Percentiles rank a stretch among this genome's conserved stretches.
Conservation (phyloP, 2,797 vertebrate genomes). For the Hoplostethus mediterraneus region DNA sequence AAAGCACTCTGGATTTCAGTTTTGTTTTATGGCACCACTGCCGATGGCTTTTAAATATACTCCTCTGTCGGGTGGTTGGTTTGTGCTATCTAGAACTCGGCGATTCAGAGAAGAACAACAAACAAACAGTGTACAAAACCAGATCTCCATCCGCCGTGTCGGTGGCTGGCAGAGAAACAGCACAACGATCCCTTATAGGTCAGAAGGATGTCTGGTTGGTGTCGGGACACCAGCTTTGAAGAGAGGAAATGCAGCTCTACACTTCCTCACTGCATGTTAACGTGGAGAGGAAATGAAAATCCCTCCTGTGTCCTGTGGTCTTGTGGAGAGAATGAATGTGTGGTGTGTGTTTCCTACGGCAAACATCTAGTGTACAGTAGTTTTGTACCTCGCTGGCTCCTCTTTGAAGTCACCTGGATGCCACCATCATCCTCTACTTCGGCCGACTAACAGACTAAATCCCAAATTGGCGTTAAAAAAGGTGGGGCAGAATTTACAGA, state of each 20-base stretch:
- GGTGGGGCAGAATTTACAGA: constrained; percentile 17
- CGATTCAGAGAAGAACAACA: constrained; percentile 14
- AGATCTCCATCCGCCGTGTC: constrained; percentile 24
- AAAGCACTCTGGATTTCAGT: constrained; percentile 67
- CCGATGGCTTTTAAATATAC: constrained; percentile 73
- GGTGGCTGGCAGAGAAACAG: constrained; percentile 13
- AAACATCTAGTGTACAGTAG: constrained; percentile 6
- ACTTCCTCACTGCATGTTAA: constrained; percentile 12
- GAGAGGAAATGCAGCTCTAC: constrained; percentile 14
- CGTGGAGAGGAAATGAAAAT: constrained; percentile 19
- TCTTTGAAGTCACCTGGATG: not conserved
- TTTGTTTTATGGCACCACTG: constrained; percentile 64
- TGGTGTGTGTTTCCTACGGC: constrained; percentile 12
- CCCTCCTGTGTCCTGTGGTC: constrained; percentile 5
- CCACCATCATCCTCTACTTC: constrained; percentile 33
- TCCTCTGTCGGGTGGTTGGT: constrained; percentile 44
- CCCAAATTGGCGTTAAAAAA: constrained; percentile 22
- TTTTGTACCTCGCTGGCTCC: constrained; percentile 18
- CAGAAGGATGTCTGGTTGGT: not conserved
- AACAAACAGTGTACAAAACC: constrained; percentile 54
- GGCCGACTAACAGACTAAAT: constrained; percentile 27
- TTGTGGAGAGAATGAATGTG: constrained; percentile 14
- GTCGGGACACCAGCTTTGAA: not conserved
- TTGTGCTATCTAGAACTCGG: constrained; percentile 47
- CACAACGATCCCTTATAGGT: not conserved